Evolutionary conservation across 2,113 vertebrate genomes (phyloP).

Genomic region (Ceyx margarethae): DNA sequence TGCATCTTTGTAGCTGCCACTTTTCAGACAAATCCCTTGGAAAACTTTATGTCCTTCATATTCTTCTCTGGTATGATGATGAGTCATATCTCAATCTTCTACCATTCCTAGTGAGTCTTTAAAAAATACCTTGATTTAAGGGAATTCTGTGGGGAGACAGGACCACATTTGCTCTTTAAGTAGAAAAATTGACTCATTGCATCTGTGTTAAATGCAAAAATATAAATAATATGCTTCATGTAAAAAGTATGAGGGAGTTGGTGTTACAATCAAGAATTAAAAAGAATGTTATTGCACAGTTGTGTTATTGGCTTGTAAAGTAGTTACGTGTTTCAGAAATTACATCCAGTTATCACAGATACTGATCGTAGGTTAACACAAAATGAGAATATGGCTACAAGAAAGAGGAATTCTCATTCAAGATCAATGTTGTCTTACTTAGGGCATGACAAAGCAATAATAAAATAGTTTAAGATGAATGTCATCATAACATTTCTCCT

Average conservation of each 20-base stretch:
- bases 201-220: background rate
- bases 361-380: background rate
- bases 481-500: background rate
- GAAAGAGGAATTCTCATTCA: background rate
- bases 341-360: background rate
- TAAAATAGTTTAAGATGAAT: background rate
- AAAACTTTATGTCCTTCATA: background rate
- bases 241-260: background rate
- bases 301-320: background rate
- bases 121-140: background rate
- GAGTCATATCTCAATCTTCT: background rate
- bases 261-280: background rate
- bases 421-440: background rate
- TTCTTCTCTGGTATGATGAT: background rate
- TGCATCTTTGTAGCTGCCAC: background rate
- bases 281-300: background rate
- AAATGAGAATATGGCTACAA: background rate
- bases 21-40: background rate
- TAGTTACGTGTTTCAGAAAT: background rate
- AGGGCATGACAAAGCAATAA: background rate
- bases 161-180: background rate
- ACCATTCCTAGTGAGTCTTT: background rate
- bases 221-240: background rate
- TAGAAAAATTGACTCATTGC: background rate
- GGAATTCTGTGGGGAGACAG: background rate